Conservation (phyloP, 2,888 invertebrate species). For the Drosophila birchii region DNA sequence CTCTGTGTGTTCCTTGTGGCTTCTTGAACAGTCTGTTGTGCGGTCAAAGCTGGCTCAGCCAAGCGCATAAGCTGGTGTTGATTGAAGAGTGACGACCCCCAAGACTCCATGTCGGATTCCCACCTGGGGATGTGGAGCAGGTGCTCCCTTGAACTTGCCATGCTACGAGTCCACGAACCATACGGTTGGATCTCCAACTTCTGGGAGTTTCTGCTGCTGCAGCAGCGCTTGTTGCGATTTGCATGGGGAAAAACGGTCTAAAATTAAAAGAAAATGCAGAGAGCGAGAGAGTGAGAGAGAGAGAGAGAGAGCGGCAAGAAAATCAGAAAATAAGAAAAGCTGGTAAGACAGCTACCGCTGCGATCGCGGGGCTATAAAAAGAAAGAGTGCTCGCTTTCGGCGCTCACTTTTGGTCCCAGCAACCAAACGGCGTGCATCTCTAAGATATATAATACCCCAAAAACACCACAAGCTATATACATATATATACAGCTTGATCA, state of each 20-base stretch:
- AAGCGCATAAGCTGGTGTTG: conserved; percentile 41
- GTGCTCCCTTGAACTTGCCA: conserved; percentile 28
- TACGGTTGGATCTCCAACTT: conserved; percentile 3
- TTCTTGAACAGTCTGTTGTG: conserved; percentile 24
- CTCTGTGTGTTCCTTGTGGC: neutral
- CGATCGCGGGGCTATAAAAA: conserved; percentile 70
- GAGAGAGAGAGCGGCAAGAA: conserved; percentile 16
- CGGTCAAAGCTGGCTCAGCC: conserved; percentile 31
- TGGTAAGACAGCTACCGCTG: conserved; percentile 20
- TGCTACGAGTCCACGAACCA: neutral
- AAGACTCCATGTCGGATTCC: neutral
- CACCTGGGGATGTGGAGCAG: conserved; percentile 7
- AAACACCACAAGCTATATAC: conserved; percentile 10
- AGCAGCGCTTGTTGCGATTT: neutral
- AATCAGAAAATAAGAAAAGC: conserved; percentile 24
- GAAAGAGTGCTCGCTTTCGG: conserved; percentile 66
- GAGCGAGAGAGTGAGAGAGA: conserved; percentile 23
- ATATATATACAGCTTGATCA: conserved; percentile 50
- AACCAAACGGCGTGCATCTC: conserved; percentile 74
- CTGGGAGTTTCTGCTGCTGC: conserved; percentile 17
- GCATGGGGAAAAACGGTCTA: conserved; percentile 44
- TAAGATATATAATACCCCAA: conserved; percentile 22
- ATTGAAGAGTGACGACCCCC: conserved; percentile 37
- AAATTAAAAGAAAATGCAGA: conserved; percentile 67
- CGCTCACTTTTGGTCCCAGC: conserved; percentile 84